Conservation (phyloP, 2,113 vertebrate species). For the Mormyrus iriodes region DNA sequence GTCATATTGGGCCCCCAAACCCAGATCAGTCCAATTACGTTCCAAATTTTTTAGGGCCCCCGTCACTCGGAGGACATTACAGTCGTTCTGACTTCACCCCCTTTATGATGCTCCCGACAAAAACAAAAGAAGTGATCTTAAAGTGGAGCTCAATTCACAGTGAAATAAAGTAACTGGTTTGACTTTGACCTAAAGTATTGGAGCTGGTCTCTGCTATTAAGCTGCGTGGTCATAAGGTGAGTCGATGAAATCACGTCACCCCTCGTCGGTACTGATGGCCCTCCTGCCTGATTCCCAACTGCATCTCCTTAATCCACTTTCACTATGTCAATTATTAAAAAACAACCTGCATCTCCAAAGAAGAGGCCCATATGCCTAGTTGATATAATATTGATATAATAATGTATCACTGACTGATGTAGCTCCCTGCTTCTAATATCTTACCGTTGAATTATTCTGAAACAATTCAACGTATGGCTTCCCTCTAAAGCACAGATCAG, state of each 20-base stretch:
- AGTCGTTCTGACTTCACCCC: not conserved
- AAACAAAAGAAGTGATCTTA: not conserved
- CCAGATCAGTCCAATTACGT: not conserved
- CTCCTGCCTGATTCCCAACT: not conserved
- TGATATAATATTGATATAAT: constrained; percentile 14
- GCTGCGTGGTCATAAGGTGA: not conserved
- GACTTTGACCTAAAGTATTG: not conserved
- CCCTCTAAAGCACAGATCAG: not conserved
- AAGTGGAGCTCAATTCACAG: not conserved
- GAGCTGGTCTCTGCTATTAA: not conserved
- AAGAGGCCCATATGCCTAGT: not conserved
- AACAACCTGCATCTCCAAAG: not conserved
- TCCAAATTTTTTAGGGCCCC: not conserved
- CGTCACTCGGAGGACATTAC: not conserved
- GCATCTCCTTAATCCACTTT: constrained; percentile 3
- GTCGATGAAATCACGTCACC: not conserved
- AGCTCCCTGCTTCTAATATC: not conserved
- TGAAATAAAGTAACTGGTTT: not conserved
- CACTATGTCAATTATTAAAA: not conserved
- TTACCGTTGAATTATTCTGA: not conserved
- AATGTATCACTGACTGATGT: not conserved
- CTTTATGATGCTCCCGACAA: not conserved
- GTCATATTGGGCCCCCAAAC: not conserved
- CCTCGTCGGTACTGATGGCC: not conserved
- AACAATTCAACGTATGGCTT: not conserved